Conservation (phyloP, 2,113 vertebrate species). For the Cyprichromis sp. region DNA sequence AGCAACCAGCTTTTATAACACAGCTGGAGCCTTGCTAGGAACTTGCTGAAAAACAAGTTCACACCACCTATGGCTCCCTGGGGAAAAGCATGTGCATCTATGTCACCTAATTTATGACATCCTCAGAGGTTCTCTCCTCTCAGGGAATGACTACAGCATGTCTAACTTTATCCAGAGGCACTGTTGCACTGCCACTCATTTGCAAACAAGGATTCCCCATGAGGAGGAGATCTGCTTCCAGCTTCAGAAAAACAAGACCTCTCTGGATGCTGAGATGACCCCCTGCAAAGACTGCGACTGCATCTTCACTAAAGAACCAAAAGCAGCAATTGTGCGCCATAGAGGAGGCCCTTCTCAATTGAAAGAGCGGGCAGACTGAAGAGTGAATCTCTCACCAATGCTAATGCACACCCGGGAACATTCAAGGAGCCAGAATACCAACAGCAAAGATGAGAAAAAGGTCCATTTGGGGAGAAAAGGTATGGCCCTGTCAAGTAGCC, state of each 20-base stretch:
- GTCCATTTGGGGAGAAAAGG: constrained; percentile 47
- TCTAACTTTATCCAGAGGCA: constrained; percentile 29
- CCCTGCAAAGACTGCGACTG: neutral
- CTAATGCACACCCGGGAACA: constrained; percentile 52
- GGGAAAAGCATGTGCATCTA: constrained; percentile 37
- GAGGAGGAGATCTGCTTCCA: constrained; percentile 24
- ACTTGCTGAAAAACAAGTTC: constrained; percentile 61
- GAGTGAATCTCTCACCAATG: constrained; percentile 36
- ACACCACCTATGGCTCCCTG: constrained; percentile 35
- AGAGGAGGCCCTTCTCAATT: constrained; percentile 32
- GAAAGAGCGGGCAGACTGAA: constrained; percentile 20
- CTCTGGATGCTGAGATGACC: constrained; percentile 1
- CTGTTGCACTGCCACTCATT: constrained; percentile 45
- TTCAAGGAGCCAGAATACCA: constrained; percentile 43
- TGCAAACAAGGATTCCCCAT: constrained; percentile 53
- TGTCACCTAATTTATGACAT: constrained; percentile 59
- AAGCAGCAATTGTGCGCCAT: neutral
- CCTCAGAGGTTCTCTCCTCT: constrained; percentile 37
- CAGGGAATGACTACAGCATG: constrained; percentile 8
- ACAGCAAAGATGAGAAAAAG: constrained; percentile 37
- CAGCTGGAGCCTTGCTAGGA: constrained; percentile 49
- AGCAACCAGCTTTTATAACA: constrained; percentile 47
- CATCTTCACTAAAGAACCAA: neutral
- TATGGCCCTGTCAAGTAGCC: constrained; percentile 48
- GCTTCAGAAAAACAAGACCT: constrained; percentile 20